These are phyloP conservation scores for human (Homo sapiens) DNA, from an alignment of 2,113 vertebrate species.

Conservation along the genomic window GRCh38 chr7:28321501-28322000, in stretches of 20 bases:
- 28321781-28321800: too few relatives aligned
- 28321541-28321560: neutral
- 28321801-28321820: too few relatives aligned
- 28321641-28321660: too few relatives aligned
- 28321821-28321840: too few relatives aligned
- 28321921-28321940: neutral
- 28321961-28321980: neutral
- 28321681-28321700: neutral
- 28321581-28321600: neutral
- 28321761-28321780: neutral
- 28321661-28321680: neutral
- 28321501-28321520: neutral
- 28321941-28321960: neutral
- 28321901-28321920: neutral
- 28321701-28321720: neutral
- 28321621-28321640: neutral
- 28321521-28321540: neutral
- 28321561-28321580: neutral
- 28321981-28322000: constrained; percentile 11
- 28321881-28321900: neutral
- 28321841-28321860: neutral
- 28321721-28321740: rapidly evolving
- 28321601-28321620: neutral
- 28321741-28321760: neutral
- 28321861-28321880: neutral